Percentiles rank a stretch among this genome's conserved stretches.
These are phyloP conservation scores for Saccostrea echinata DNA, from an alignment of 1,140 invertebrate species.

Conservation along the genomic window DNA sequence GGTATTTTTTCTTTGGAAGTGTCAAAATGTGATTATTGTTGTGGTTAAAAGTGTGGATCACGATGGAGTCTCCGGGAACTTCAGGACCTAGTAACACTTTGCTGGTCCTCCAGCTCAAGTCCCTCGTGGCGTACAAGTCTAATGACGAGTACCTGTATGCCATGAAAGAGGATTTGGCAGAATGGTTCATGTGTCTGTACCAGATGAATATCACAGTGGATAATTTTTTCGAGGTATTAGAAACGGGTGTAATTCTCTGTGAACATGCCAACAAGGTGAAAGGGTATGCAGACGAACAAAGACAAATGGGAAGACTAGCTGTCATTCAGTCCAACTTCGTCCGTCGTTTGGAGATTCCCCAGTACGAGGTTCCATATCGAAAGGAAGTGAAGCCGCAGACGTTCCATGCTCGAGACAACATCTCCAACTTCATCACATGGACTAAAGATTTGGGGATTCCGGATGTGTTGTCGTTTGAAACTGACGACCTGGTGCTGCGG, in stretches of 20 bases:
- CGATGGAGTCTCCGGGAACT: conserved; percentile 52
- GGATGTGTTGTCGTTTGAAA: conserved; percentile 96
- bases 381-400: conserved; percentile 88
- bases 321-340: conserved; percentile 74
- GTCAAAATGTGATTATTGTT: conserved; percentile 6
- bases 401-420: conserved; percentile 97
- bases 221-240: conserved; percentile 95
- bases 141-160: conserved; percentile 80
- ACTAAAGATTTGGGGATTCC: conserved; percentile 91
- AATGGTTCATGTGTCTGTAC: conserved; percentile 95
- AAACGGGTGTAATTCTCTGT: conserved; percentile 95
- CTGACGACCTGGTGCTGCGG: conserved; percentile 95
- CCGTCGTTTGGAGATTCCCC: conserved; percentile 68
- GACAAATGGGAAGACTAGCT: conserved; percentile 72
- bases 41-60: not conserved
- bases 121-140: conserved; percentile 77
- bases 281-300: conserved; percentile 88
- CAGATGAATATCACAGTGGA: conserved; percentile 91
- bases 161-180: conserved; percentile 92
- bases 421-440: conserved; percentile 97
- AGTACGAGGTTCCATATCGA: conserved; percentile 69
- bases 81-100: conserved; percentile 48
- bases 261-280: conserved; percentile 96
- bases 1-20: not conserved
- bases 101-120: conserved; percentile 75